A percentile compares a stretch with the other conserved stretches of the same genome.
These are phyloP conservation scores for Hedychridium roseum DNA, from an alignment of 2,888 invertebrate genomes.

Conservation along the genomic window DNA sequence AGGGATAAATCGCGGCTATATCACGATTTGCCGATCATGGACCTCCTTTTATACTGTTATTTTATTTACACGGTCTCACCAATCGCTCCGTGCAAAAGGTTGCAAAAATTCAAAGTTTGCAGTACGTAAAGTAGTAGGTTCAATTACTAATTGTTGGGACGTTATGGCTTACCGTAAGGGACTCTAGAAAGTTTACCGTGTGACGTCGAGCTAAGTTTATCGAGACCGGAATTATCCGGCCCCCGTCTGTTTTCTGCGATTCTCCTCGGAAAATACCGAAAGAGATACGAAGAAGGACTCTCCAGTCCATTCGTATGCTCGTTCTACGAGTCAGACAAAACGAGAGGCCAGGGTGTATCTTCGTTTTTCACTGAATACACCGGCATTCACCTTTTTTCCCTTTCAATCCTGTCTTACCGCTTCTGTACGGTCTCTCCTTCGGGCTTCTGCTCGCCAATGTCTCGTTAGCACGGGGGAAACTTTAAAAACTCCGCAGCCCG, in stretches of 20 bases:
- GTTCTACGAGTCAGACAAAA: slow-evolving; percentile 22
- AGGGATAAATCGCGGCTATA: too few relatives aligned
- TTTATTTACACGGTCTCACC: too few relatives aligned
- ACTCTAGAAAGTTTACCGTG: too few relatives aligned
- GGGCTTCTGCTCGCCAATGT: slow-evolving; percentile 4
- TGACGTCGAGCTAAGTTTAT: too few relatives aligned
- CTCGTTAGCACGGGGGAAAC: slow-evolving; percentile 12
- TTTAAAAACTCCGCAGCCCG: slow-evolving; percentile 10
- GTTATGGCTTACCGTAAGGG: too few relatives aligned
- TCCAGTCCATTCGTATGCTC: slow-evolving; percentile 20
- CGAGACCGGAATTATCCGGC: too few relatives aligned
- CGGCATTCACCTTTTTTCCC: slow-evolving; percentile 24
- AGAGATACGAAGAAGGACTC: slow-evolving; percentile 18
- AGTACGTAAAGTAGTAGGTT: too few relatives aligned
- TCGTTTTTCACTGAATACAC: slow-evolving; percentile 27
- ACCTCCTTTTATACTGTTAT: too few relatives aligned
- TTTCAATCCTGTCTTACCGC: slow-evolving; percentile 17
- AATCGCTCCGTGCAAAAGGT: too few relatives aligned
- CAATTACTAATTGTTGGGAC: too few relatives aligned
- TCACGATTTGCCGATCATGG: too few relatives aligned
- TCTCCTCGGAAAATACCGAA: slow-evolving; percentile 17
- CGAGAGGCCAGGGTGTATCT: slow-evolving; percentile 22
- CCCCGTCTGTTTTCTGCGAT: not conserved
- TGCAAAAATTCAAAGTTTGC: too few relatives aligned
- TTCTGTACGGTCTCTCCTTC: slow-evolving; percentile 11